Base-by-base conservation (phyloP, 2,797 vertebrate genomes). In the Coluber constrictor region DNA sequence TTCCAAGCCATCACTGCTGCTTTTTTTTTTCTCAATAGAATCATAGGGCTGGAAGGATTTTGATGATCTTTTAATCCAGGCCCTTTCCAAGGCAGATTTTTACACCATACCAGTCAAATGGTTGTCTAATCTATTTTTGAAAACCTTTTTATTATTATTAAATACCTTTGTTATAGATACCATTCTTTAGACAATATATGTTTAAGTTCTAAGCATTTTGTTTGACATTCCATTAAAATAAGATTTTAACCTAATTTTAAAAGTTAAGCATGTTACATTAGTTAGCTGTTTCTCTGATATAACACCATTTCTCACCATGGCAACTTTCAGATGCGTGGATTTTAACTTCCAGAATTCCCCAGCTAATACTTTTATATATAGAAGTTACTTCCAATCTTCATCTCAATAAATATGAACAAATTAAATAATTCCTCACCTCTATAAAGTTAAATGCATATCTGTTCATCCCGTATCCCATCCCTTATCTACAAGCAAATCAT, bases 151-250 rank as follows among this genome's bases (percentile, higher is more conserved):
- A 32, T 70, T 70, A 70, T 70, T 16, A 32, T 70, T 70, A 70
- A 90, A 51, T 1, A 8, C 1, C 56, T 51, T 89, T 51, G 25
- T 13, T 25, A 51, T 1, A 57, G 8, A 3, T 92, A 3, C 4
- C 66, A 25, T 4, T 37, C 7, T 57, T 89, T 54, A 89, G 20
- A 61, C 16, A 60, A 23, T 18, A 6, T 51, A 79, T 3, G 10
- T n/a, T 79, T 29, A 18, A 9, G 10, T 43, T 83, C 57, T 0
- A 95, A 94, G 94, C 89, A 94, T 93, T 94, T 90, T 56, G 57
- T 83, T 86, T 88, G 90, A 93, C 57, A 27, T 8, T 94, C 94
- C 89, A 89, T 43, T 90, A 23, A 79, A 79, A 79, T 79, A 79
- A 79, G 7, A 43, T 79, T 23, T 66, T n/a, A 59, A 57, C 47